Evolutionary conservation across 2,113 vertebrate genomes (phyloP).

Genomic region (Mixornis gularis): DNA sequence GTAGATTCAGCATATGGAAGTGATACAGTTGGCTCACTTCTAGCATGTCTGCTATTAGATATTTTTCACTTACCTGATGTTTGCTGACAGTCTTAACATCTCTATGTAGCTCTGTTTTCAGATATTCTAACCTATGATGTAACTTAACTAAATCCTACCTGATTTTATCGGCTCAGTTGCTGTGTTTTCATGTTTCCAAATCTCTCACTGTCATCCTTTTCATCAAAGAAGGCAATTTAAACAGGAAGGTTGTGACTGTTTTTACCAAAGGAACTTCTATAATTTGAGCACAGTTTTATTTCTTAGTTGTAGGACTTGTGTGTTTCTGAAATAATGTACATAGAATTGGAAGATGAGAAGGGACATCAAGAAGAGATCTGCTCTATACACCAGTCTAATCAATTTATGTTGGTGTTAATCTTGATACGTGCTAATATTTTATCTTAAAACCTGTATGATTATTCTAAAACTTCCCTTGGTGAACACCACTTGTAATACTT

Average conservation of each 20-base stretch:
- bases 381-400: neutral
- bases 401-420: neutral
- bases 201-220: neutral
- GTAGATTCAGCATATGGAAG: neutral
- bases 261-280: neutral
- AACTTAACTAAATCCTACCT: neutral
- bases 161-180: neutral
- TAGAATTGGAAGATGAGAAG: neutral
- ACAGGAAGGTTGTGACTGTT: neutral
- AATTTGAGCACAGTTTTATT: neutral
- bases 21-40: neutral
- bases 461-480: neutral
- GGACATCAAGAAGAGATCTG: neutral
- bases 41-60: neutral
- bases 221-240: neutral
- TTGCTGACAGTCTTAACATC: neutral
- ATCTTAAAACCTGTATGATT: neutral
- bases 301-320: accelerated
- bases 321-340: neutral
- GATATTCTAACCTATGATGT: neutral
- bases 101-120: neutral
- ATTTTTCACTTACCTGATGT: neutral
- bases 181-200: neutral
- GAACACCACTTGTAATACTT: neutral
- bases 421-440: neutral